Evolutionary conservation across 2,113 vertebrate genomes (phyloP).

Genomic region (Seriola quinqueradiata): DNA sequence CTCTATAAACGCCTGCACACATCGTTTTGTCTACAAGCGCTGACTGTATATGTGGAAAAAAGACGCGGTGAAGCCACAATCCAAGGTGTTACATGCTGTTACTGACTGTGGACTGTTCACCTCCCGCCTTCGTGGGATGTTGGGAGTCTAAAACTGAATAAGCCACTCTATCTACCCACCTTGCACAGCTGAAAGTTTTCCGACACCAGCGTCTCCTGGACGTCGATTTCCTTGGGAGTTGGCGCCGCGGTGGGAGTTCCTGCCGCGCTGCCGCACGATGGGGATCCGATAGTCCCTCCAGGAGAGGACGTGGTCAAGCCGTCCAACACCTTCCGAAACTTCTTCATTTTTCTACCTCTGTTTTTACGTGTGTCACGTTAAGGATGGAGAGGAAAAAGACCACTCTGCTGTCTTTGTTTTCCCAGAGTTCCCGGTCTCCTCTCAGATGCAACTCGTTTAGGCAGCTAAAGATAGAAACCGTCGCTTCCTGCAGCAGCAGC

Average conservation of each 20-base stretch:
- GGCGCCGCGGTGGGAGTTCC: slow-evolving; percentile 85
- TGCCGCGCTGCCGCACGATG: slow-evolving; percentile 88
- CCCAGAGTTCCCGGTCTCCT: slow-evolving; percentile 45
- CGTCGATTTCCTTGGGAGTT: slow-evolving; percentile 89
- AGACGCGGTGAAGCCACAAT: not conserved
- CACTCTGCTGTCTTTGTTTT: slow-evolving; percentile 23
- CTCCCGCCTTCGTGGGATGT: not conserved
- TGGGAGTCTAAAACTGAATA: not conserved
- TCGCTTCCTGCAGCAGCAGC: slow-evolving; percentile 51
- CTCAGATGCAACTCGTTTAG: slow-evolving; percentile 40
- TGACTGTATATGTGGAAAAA: no score
- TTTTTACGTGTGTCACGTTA: not conserved
- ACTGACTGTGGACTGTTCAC: not conserved
- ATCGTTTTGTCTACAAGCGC: not conserved
- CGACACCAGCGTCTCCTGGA: slow-evolving; percentile 94
- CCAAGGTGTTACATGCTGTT: not conserved
- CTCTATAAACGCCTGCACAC: no score
- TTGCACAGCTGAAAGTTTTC: slow-evolving; percentile 98
- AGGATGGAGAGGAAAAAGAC: not conserved
- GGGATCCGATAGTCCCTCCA: slow-evolving; percentile 84
- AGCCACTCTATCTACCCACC: slow-evolving; percentile 83
- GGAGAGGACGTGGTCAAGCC: slow-evolving; percentile 95
- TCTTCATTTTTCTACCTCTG: slow-evolving; percentile 89
- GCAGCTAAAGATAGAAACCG: slow-evolving; percentile 35
- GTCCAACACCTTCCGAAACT: slow-evolving; percentile 99